Conservation (phyloP, 2,113 vertebrate species). For the Electrona antarctica region DNA sequence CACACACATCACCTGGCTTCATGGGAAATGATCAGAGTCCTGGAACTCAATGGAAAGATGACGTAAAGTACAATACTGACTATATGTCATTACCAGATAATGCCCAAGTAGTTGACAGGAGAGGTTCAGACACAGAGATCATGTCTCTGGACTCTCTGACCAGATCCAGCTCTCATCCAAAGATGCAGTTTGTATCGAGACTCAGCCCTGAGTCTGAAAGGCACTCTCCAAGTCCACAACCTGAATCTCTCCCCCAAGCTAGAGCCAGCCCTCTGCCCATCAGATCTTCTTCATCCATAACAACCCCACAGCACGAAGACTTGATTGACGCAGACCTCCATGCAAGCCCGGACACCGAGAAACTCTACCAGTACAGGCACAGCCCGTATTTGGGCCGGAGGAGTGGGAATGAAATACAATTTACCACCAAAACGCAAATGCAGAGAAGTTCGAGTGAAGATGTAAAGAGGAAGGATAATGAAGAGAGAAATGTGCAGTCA, state of each 20-base stretch:
- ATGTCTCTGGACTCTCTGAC: conserved; percentile 6
- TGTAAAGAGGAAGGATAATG: conserved; percentile 4
- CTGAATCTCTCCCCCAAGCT: conserved; percentile 18
- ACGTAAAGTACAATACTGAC: conserved; percentile 7
- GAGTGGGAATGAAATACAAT: conserved; percentile 18
- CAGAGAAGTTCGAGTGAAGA: conserved; percentile 34
- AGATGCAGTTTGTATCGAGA: neutral
- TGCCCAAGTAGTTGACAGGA: conserved; percentile 19
- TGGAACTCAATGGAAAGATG: conserved; percentile 7
- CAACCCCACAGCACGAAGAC: conserved; percentile 17
- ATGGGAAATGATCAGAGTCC: neutral
- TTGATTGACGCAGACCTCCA: conserved; percentile 11
- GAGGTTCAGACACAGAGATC: conserved; percentile 39
- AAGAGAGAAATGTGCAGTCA: conserved; percentile 32
- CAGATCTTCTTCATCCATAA: neutral
- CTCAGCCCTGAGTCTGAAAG: conserved; percentile 27
- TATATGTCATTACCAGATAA: conserved; percentile 13
- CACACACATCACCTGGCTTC: neutral
- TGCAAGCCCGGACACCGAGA: conserved; percentile 30
- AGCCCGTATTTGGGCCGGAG: conserved; percentile 17
- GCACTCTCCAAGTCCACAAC: conserved; percentile 1
- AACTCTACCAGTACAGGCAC: conserved; percentile 7
- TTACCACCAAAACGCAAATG: conserved; percentile 24
- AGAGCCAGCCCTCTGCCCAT: conserved; percentile 13
- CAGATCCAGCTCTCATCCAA: conserved; percentile 6